Evolutionary conservation across 2,113 vertebrate species (phyloP).

Genomic region (Chelonoidis abingdonii): DNA sequence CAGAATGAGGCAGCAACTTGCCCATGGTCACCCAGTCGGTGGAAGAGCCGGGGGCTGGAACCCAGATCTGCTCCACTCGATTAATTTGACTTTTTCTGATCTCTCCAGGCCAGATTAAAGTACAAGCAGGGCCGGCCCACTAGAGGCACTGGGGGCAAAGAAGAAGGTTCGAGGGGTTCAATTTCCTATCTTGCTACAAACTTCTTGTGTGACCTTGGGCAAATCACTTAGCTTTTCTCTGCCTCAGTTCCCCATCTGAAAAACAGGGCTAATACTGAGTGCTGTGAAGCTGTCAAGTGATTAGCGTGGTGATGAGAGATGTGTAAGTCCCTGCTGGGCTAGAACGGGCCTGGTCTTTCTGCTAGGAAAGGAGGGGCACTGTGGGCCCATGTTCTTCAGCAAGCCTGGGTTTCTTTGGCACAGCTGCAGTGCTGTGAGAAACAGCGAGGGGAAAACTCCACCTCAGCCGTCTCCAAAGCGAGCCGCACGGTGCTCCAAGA

Average conservation of each 20-base stretch:
- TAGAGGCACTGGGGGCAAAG: not conserved
- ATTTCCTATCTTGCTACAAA: accelerated
- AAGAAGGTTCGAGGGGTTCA: not conserved
- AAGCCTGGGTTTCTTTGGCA: not conserved
- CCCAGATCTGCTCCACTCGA: not conserved
- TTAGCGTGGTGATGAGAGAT: not conserved
- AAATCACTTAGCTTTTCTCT: not conserved
- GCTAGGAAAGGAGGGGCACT: not conserved
- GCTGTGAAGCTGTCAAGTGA: not conserved
- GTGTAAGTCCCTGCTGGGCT: not conserved
- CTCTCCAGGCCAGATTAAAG: not conserved
- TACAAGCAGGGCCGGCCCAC: not conserved
- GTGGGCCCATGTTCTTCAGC: not conserved
- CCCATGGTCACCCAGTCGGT: too few relatives aligned
- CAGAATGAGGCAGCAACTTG: not conserved
- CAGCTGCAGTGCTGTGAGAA: not conserved
- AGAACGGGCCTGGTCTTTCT: not conserved
- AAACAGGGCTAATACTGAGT: not conserved
- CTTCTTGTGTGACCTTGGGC: not conserved
- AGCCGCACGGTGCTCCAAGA: accelerated
- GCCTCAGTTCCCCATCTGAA: not conserved
- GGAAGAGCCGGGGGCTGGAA: not conserved
- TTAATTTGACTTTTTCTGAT: not conserved
- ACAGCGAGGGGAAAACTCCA: not conserved
- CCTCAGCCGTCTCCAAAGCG: not conserved